Evolutionary conservation across 1,140 invertebrate genomes (phyloP).

Genomic region (Rhynchophorus ferrugineus): DNA sequence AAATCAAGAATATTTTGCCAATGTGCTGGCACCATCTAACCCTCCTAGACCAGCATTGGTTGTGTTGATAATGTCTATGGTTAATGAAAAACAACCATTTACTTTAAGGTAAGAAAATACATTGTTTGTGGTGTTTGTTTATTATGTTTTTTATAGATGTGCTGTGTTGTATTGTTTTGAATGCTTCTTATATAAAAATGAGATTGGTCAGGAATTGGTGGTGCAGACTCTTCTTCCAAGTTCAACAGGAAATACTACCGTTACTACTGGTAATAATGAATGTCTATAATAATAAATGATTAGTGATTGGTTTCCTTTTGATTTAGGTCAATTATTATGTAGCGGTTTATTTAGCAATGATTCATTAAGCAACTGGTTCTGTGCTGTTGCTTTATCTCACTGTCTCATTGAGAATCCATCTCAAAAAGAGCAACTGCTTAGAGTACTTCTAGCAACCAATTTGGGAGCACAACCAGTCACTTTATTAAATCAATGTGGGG

Average conservation of each 20-base stretch:
- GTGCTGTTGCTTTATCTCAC: slow-evolving; percentile 84
- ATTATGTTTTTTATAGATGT: slow-evolving; percentile 52
- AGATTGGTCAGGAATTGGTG: slow-evolving; percentile 77
- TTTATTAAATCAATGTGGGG: slow-evolving; percentile 78
- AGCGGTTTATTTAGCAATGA: slow-evolving; percentile 88
- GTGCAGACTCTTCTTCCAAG: slow-evolving; percentile 88
- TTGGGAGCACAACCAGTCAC: slow-evolving; percentile 78
- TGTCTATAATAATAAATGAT: not conserved
- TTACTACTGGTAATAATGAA: slow-evolving; percentile 51
- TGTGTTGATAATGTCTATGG: slow-evolving; percentile 95
- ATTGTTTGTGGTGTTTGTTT: not conserved
- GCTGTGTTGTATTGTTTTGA: slow-evolving; percentile 96
- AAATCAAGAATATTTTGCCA: slow-evolving; percentile 90
- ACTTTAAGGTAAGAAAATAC: slow-evolving; percentile 45
- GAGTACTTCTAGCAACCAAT: slow-evolving; percentile 84
- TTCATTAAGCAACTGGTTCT: slow-evolving; percentile 95
- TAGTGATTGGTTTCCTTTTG: not conserved
- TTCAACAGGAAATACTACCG: slow-evolving; percentile 36
- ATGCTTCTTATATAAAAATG: slow-evolving; percentile 92
- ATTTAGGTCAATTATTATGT: slow-evolving; percentile 77
- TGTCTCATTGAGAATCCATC: slow-evolving; percentile 80
- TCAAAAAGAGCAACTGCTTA: slow-evolving; percentile 88
- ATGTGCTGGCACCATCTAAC: slow-evolving; percentile 85
- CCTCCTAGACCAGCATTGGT: slow-evolving; percentile 90
- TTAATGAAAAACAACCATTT: slow-evolving; percentile 96